Conservation (phyloP, 2,888 invertebrate genomes). For the Drosophila tripunctata region DNA sequence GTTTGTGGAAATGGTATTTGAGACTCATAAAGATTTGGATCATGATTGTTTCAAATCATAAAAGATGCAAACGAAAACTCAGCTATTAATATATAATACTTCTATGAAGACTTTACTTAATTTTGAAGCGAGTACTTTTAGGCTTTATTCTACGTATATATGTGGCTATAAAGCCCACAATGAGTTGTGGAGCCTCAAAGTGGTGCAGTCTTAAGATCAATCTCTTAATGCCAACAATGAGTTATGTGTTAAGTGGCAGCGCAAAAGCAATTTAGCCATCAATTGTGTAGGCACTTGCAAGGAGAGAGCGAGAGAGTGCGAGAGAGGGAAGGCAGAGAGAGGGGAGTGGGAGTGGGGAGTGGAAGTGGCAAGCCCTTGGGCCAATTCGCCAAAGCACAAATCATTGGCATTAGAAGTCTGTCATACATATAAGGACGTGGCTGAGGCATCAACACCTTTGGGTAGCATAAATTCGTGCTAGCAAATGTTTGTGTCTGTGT, state of each 20-base stretch:
- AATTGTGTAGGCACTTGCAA: constrained; percentile 7
- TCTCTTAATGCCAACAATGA: constrained; percentile 14
- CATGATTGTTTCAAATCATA: no score
- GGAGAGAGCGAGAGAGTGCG: not conserved
- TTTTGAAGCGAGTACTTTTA: not conserved
- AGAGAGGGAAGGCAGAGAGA: not conserved
- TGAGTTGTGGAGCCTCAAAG: not conserved
- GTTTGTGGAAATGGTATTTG: no score
- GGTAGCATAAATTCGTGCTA: constrained; percentile 54
- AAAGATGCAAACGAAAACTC: no score
- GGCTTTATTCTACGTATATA: not conserved
- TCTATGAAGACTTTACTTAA: not conserved
- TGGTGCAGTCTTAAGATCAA: constrained; percentile 10
- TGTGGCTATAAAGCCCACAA: not conserved
- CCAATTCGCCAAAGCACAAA: constrained; percentile 40
- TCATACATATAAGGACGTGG: constrained; percentile 33
- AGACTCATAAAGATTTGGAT: no score
- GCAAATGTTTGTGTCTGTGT: no score
- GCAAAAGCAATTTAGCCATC: constrained; percentile 16
- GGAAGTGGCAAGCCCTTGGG: constrained; percentile 4
- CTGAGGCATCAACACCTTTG: constrained; percentile 44
- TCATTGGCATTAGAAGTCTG: constrained; percentile 47
- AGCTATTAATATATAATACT: no score
- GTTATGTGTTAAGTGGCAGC: constrained; percentile 2
- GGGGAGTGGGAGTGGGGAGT: not conserved